These are phyloP conservation scores for Mesorhabditis spiculigera DNA, from an alignment of 2,888 invertebrate genomes.

Conservation along the genomic window DNA sequence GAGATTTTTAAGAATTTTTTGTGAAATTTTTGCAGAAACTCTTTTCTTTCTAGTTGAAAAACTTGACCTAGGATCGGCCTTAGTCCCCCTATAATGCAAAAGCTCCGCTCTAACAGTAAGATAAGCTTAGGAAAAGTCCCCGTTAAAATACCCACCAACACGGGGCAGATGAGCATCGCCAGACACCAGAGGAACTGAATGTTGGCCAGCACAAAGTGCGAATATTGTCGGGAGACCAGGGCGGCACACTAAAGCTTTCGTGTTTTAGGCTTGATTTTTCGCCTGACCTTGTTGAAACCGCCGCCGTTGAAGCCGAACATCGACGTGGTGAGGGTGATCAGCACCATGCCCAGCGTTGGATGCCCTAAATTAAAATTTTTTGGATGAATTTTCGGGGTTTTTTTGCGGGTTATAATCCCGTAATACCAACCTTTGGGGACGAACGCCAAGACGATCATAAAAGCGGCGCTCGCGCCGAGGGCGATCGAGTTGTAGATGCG, in stretches of 20 bases:
- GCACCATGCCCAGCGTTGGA: slow-evolving; percentile 31
- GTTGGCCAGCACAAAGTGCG: slow-evolving; percentile 55
- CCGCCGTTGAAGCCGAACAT: slow-evolving; percentile 57
- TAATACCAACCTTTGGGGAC: slow-evolving; percentile 21
- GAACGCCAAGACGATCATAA: slow-evolving; percentile 48
- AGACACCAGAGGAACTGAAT: slow-evolving; percentile 53
- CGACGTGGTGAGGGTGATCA: slow-evolving; percentile 50
- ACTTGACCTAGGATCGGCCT: too few species aligned
- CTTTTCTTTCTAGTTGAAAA: too few species aligned
- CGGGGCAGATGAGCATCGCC: slow-evolving; percentile 53
- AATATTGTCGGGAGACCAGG: slow-evolving; percentile 52
- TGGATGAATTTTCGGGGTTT: neutral
- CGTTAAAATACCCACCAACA: slow-evolving; percentile 26
- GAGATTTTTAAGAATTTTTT: too few species aligned
- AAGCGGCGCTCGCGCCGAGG: slow-evolving; percentile 46
- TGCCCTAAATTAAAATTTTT: slow-evolving; percentile 22
- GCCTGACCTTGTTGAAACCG: slow-evolving; percentile 50
- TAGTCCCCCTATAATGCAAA: too few species aligned
- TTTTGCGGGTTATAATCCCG: neutral
- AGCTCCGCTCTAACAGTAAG: neutral
- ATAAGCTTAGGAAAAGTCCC: neutral
- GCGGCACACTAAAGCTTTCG: slow-evolving; percentile 36
- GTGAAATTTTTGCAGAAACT: too few species aligned
- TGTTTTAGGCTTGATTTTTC: neutral
- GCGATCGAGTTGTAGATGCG: slow-evolving; percentile 52